phyloP scores from a whole-genome alignment of 2,888 invertebrate species.

The Tanytarsus gracilentus region DNA sequence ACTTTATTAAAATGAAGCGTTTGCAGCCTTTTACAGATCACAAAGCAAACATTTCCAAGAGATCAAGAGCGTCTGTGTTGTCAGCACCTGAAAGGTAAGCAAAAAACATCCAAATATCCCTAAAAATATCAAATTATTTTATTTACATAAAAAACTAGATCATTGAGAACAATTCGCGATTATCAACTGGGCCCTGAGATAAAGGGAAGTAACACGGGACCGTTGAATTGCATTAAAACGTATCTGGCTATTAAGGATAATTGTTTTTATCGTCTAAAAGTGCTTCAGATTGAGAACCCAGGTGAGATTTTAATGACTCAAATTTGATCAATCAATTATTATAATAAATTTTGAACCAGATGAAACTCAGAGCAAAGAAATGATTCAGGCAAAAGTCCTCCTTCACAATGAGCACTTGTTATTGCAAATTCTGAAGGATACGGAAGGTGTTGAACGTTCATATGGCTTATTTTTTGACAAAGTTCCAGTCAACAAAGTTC shows the following conservation, averaged over 20 bases:
- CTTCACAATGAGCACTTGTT: conserved; percentile 68
- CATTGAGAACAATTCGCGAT: conserved; percentile 7
- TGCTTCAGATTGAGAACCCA: conserved; percentile 33
- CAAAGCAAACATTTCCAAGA: not conserved
- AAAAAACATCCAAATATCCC: too few relatives aligned
- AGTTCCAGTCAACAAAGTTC: conserved; percentile 54
- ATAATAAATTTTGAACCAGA: not conserved
- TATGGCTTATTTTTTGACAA: conserved; percentile 61
- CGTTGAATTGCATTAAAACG: conserved; percentile 54
- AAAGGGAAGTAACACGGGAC: not conserved
- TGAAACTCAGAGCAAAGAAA: conserved; percentile 41
- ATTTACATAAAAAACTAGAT: too few relatives aligned
- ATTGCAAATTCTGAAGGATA: conserved; percentile 56
- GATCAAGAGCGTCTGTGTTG: not conserved
- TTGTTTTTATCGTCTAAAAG: conserved; percentile 62
- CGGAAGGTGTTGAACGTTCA: conserved; percentile 65
- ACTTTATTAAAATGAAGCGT: conserved; percentile 17
- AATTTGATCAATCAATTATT: not conserved
- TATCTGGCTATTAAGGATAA: conserved; percentile 63
- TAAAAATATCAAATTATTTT: too few relatives aligned
- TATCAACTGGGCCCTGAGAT: conserved; percentile 23
- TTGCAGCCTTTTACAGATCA: not conserved
- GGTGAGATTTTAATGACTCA: not conserved
- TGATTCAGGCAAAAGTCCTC: conserved; percentile 63
- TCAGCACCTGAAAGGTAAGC: conserved; percentile 3